phyloP scores from a whole-genome alignment of 2,888 invertebrate species.

The Melanargia galathea region DNA sequence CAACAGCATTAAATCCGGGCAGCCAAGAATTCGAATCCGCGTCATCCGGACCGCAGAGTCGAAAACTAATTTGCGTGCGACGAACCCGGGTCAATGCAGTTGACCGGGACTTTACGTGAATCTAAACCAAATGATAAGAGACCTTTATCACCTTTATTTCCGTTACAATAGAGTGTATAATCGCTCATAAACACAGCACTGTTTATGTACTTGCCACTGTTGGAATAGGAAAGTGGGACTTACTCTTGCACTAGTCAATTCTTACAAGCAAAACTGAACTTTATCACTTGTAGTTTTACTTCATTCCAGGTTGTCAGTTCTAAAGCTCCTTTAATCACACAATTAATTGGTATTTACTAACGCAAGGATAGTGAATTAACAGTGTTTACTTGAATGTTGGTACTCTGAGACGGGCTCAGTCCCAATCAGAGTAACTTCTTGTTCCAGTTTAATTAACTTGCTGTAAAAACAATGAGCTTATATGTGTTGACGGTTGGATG shows the following conservation, averaged over 20 bases:
- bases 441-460: constrained; percentile 23
- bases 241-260: constrained; percentile 17
- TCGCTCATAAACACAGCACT: constrained; percentile 3
- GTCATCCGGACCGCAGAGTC: constrained; percentile 29
- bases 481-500: no score
- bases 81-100: constrained; percentile 37
- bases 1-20: constrained; percentile 20
- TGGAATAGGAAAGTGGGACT: constrained; percentile 25
- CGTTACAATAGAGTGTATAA: constrained; percentile 14
- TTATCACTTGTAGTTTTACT: not conserved
- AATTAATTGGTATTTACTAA: constrained; percentile 36
- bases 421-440: constrained; percentile 14
- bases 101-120: constrained; percentile 39
- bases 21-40: constrained; percentile 32
- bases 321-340: constrained; percentile 28
- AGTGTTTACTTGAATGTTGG: constrained; percentile 26
- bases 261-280: constrained; percentile 11
- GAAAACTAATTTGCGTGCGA: constrained; percentile 39
- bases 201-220: constrained; percentile 14
- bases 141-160: constrained; percentile 22
- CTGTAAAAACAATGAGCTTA: constrained; percentile 7
- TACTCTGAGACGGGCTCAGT: constrained; percentile 14
- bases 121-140: constrained; percentile 1
- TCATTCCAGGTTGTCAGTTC: constrained; percentile 4
- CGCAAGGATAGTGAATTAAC: constrained; percentile 31